These are phyloP conservation scores for Lasioglossum pauxillum DNA, from an alignment of 2,888 invertebrate genomes.

Conservation along the genomic window DNA sequence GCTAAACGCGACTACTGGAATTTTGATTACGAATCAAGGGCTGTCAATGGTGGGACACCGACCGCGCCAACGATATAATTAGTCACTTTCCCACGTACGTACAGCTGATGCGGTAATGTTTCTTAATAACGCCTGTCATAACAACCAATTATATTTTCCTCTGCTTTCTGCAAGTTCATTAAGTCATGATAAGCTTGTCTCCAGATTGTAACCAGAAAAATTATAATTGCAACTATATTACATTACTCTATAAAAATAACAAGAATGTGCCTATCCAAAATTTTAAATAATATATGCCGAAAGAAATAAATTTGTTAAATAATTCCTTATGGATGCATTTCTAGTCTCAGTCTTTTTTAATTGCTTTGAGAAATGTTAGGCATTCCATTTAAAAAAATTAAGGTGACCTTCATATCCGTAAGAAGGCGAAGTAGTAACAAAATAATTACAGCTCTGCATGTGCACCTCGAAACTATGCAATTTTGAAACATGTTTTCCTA, in stretches of 20 bases:
- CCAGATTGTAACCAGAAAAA: background rate
- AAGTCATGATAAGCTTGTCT: background rate
- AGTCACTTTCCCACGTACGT: constrained; percentile 46
- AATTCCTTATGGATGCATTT: too few species aligned
- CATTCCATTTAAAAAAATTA: background rate
- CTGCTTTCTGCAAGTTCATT: background rate
- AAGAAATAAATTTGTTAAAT: too few species aligned
- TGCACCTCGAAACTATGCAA: background rate
- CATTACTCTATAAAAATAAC: too few species aligned
- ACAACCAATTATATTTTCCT: constrained; percentile 8
- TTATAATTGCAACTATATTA: background rate
- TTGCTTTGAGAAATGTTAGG: too few species aligned
- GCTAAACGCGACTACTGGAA: constrained; percentile 37
- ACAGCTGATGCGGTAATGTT: constrained; percentile 3
- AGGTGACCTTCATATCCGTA: background rate
- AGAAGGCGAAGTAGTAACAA: background rate
- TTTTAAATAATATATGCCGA: too few species aligned
- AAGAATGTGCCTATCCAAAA: too few species aligned
- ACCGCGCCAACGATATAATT: constrained; percentile 40
- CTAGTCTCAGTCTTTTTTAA: too few species aligned
- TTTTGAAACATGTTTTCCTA: background rate
- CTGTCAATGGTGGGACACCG: constrained; percentile 28
- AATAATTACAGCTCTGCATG: background rate
- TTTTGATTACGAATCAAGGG: constrained; percentile 40
- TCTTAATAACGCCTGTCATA: constrained; percentile 23